phyloP scores from a whole-genome alignment of 2,888 invertebrate genomes.

The Eupithecia centaureata region DNA sequence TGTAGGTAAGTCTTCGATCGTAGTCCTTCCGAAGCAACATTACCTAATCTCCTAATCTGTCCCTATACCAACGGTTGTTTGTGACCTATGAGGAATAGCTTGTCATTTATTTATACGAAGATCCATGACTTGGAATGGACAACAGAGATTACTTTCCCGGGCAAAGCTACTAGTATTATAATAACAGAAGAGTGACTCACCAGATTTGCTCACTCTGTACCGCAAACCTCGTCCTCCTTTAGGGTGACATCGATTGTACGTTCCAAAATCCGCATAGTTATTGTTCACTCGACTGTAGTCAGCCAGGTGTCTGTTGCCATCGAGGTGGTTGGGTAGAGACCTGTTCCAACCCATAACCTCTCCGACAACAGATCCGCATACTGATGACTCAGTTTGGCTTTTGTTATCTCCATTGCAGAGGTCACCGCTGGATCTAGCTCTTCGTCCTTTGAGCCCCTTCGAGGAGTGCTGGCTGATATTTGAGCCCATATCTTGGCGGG shows the following conservation, averaged over 20 bases:
- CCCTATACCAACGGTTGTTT: not conserved
- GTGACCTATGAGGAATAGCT: not conserved
- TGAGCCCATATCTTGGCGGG: slow-evolving; percentile 88
- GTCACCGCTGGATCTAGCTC: slow-evolving; percentile 90
- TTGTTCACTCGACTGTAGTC: slow-evolving; percentile 84
- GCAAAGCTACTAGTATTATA: slow-evolving; percentile 3
- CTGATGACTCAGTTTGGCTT: slow-evolving; percentile 78
- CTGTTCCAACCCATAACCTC: slow-evolving; percentile 82
- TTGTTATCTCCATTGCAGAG: slow-evolving; percentile 86
- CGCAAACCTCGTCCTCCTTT: slow-evolving; percentile 77
- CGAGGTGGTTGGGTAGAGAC: slow-evolving; percentile 88
- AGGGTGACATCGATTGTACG: slow-evolving; percentile 74
- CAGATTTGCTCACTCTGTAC: slow-evolving; percentile 77
- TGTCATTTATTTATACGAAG: not conserved
- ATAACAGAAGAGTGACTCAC: slow-evolving; percentile 55
- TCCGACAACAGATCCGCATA: slow-evolving; percentile 80
- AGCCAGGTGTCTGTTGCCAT: slow-evolving; percentile 84
- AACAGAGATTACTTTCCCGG: slow-evolving; percentile 1
- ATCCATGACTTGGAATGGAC: not conserved
- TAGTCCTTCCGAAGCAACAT: not conserved
- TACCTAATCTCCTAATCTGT: not conserved
- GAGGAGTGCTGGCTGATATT: slow-evolving; percentile 91
- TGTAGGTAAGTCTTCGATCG: too few species aligned
- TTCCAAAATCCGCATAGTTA: slow-evolving; percentile 78
- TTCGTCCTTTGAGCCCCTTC: slow-evolving; percentile 88